Evolutionary conservation across 2,888 invertebrate genomes (phyloP).

Genomic region (Rhamnusium bicolor): DNA sequence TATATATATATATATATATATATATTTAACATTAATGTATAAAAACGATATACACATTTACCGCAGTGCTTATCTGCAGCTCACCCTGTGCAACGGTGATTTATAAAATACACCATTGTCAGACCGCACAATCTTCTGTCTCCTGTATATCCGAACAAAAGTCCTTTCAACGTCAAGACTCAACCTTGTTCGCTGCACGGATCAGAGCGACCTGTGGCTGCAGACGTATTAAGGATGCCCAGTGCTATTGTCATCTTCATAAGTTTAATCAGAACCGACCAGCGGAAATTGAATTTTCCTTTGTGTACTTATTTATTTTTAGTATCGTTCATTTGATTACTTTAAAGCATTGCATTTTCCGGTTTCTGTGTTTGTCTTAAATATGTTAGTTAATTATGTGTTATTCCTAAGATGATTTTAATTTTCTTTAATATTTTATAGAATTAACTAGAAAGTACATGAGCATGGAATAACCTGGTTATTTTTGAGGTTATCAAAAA

Average conservation of each 20-base stretch:
- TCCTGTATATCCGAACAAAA: constrained; percentile 17
- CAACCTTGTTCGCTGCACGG: constrained; percentile 11
- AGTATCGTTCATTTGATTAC: constrained; percentile 2
- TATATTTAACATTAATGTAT: too few relatives aligned
- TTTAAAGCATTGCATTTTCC: background rate
- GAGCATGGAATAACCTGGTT: too few relatives aligned
- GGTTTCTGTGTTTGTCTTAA: background rate
- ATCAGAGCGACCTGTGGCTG: constrained; percentile 28
- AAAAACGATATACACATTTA: too few relatives aligned
- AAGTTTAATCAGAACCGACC: constrained; percentile 19
- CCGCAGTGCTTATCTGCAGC: too few relatives aligned
- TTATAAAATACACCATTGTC: constrained; percentile 20
- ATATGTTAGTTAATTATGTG: too few relatives aligned
- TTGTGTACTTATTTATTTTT: constrained; percentile 12
- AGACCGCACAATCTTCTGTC: constrained; percentile 22
- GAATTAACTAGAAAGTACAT: too few relatives aligned
- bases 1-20: too few relatives aligned
- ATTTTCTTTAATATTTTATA: too few relatives aligned
- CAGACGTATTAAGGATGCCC: constrained; percentile 28
- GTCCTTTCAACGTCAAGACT: constrained; percentile 25
- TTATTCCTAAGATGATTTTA: too few relatives aligned
- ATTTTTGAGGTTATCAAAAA: too few relatives aligned
- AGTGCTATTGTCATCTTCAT: constrained; percentile 26
- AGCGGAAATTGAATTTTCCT: constrained; percentile 23
- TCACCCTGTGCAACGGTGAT: constrained; percentile 1